Evolutionary conservation across 2,888 invertebrate species (phyloP), one percentile per base, ranked within the genome.

Genomic region (Limnephilus auricula): DNA sequence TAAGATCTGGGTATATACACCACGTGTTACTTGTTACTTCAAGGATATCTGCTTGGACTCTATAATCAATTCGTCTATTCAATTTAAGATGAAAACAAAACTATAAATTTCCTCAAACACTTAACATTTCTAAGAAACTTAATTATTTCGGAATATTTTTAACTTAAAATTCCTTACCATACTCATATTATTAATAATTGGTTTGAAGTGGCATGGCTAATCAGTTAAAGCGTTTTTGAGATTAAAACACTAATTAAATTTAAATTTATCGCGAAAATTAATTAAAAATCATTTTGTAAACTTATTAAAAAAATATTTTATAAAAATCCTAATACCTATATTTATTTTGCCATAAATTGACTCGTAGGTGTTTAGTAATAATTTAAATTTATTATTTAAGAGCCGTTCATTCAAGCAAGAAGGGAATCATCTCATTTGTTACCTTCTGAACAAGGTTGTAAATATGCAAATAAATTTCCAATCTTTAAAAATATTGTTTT

Each of bases 91-190:
- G 82, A 82, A 31, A 82, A 82, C 82, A 82, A 82, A 32, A 34
- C 34, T 32, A 82, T 82, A 82, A 82, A 82, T 82, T 82, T 25
- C 82, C 25, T 25, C 2, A 82, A 82, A 82, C 82, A 82, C 32
- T 34, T 25, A 82, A 32, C 82, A 82, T 32, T 82, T 82, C 82
- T 18, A 82, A 82, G 82, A 82, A 82, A 82, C 82, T 34, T 82
- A 82, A 37, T 82, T 34, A 32, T 82, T 82, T 34, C 34, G 32
- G 34, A 34, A 82, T 82, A 82, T 10, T 34, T 82, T 37, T 82
- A 65, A 65, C 65, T 65, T n/a, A 34, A 82, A 82, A 82, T 82
- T 82, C 32, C 82, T 82, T 3, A 34, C 34, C 34, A 34, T 82
- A 9, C 25, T n/a, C 65, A 65, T 65, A n/a, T n/a, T n/a, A 65